Conservation (phyloP, 92 coral and sea anemone genomes). For the Porites cylindrica region DNA sequence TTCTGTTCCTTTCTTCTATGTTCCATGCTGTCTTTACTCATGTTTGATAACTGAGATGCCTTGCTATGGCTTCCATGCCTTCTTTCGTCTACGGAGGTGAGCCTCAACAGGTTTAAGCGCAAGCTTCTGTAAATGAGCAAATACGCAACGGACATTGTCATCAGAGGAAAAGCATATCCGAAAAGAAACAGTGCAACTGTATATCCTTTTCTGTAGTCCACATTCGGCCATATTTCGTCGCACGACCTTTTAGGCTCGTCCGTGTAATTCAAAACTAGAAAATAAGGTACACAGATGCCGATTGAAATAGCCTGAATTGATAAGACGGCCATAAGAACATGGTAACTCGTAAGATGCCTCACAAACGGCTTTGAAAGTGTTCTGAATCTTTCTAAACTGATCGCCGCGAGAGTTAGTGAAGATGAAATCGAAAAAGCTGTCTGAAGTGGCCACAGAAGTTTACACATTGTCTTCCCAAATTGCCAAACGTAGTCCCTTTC, state of each 20-base stretch:
- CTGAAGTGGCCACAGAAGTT: conserved; percentile 73
- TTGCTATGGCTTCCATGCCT: not conserved
- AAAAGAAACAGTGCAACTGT: conserved; percentile 61
- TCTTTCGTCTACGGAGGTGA: not conserved
- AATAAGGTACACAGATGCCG: conserved; percentile 66
- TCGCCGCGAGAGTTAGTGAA: conserved; percentile 77
- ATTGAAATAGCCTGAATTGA: conserved; percentile 62
- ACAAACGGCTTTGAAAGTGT: conserved; percentile 80
- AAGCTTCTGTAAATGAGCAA: conserved; percentile 45
- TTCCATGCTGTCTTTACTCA: conserved; percentile 2
- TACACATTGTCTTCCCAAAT: conserved; percentile 73
- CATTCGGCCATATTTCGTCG: conserved; percentile 58
- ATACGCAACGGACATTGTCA: conserved; percentile 59
- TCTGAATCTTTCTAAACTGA: conserved; percentile 83
- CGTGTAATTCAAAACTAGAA: conserved; percentile 44
- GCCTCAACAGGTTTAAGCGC: conserved; percentile 34
- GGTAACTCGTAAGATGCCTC: conserved; percentile 56
- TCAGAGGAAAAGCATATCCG: conserved; percentile 69
- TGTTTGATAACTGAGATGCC: not conserved
- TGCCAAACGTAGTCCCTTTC: conserved; percentile 70
- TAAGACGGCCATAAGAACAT: conserved; percentile 42
- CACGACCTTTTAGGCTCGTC: conserved; percentile 38
- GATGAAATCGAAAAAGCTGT: conserved; percentile 80
- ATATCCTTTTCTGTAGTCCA: conserved; percentile 50
- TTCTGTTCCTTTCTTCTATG: conserved; percentile 79